Base-by-base conservation (phyloP, 2,113 vertebrate genomes). In the Semnornis frantzii region DNA sequence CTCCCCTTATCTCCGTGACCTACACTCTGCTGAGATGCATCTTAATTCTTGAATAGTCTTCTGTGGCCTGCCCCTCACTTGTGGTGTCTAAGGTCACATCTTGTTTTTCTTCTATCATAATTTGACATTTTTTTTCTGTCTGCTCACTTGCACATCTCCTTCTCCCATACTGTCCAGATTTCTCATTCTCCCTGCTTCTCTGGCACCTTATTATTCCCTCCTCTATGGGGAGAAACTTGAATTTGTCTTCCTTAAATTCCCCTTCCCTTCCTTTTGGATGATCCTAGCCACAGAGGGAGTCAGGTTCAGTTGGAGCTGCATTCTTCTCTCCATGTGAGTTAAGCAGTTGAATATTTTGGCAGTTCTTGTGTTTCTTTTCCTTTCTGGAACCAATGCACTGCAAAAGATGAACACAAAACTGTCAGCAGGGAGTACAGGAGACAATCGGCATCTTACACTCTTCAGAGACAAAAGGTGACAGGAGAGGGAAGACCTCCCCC, bases 331-430 rank as follows among this genome's bases (percentile, higher is more conserved):
- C 39, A 12, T 2, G 3, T 69, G 62, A 65, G 63, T 34, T 3
- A 23, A 30, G 44, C 50, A 75, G 20, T 50, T 77, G 57, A 44
- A 52, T 82, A 30, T 73, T 89, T 68, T 90, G 93, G 65, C 82
- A 90, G 62, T 21, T 90, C 55, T 57, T 57, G 24, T 57, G 31
- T 69, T 93, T 83, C 76, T 86, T 87, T 81, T 75, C 76, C 42
- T 77, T 68, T 48, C 69, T 44, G 76, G 83, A 85, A 42, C 76
- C 0, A 7, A 77, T 68, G 52, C 50, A 3, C 71, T 74, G 90
- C 0, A 6, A 92, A 91, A 79, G 65, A 52, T 60, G 85, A 83
- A 31, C 69, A 55, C 46, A 85, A 70, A 87, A 70, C 79, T 87
- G 55, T 65, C 85, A 91, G 30, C 31, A 62, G 64, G 52, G 42